Conservation (phyloP, 2,113 vertebrate species). For the Mustela nigripes region DNA sequence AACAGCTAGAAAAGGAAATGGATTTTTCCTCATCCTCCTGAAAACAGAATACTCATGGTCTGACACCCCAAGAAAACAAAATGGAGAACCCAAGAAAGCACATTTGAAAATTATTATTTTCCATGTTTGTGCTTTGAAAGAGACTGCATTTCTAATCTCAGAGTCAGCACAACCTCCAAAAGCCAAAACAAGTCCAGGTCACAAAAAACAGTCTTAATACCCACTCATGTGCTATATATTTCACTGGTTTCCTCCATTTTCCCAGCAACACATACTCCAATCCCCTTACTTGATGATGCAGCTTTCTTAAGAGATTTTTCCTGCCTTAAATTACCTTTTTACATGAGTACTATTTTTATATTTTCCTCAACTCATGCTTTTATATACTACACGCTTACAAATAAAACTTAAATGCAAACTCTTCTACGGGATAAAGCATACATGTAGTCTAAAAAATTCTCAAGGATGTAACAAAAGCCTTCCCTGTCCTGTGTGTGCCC, state of each 20-base stretch:
- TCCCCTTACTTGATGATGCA: neutral
- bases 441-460: neutral
- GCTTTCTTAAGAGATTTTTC: neutral
- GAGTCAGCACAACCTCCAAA: constrained; percentile 44
- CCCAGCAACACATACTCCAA: neutral
- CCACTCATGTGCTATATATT: neutral
- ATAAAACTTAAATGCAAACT: constrained; percentile 10
- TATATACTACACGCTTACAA: neutral
- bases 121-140: constrained; percentile 37
- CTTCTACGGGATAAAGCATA: neutral
- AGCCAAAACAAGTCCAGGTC: constrained; percentile 10
- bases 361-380: neutral
- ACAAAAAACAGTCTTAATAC: neutral
- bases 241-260: neutral
- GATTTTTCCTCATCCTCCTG: neutral
- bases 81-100: neutral
- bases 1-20: constrained; percentile 38
- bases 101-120: constrained; percentile 33
- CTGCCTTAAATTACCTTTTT: constrained; percentile 8
- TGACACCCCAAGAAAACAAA: constrained; percentile 25
- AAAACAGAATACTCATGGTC: constrained; percentile 54
- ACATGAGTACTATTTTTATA: neutral
- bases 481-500: neutral
- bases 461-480: constrained; percentile 23
- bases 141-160: constrained; percentile 21